Percentiles rank a stretch among this genome's conserved stretches.
phyloP scores from a whole-genome alignment of 2,797 vertebrate genomes.

The Denticeps clupeoides region DNA sequence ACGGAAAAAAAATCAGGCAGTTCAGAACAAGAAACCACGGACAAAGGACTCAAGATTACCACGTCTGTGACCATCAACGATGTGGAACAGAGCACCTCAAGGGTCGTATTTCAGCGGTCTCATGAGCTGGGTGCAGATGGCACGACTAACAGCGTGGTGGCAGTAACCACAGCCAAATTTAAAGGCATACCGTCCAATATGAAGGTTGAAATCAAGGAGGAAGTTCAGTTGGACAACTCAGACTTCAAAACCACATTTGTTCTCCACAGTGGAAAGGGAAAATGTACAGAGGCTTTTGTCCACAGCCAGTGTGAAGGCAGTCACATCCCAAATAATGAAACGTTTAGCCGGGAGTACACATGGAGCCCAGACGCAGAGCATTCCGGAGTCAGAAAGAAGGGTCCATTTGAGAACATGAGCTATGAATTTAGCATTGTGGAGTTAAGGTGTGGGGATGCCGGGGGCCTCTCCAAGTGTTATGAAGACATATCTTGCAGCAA shows the following conservation, averaged over 20 bases:
- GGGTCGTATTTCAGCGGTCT: constrained; percentile 45
- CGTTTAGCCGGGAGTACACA: constrained; percentile 1
- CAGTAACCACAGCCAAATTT: constrained; percentile 51
- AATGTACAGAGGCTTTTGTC: constrained; percentile 28
- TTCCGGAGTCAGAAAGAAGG: constrained; percentile 15
- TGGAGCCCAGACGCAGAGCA: constrained; percentile 13
- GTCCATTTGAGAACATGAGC: constrained; percentile 25
- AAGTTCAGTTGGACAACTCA: constrained; percentile 22
- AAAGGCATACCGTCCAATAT: constrained; percentile 45
- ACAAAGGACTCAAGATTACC: constrained; percentile 48
- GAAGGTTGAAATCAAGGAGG: constrained; percentile 62
- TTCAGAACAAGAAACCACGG: constrained; percentile 16
- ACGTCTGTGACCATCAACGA: constrained; percentile 55
- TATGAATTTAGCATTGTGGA: constrained; percentile 49
- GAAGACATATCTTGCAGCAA: constrained; percentile 43
- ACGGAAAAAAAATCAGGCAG: constrained; percentile 36
- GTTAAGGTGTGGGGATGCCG: constrained; percentile 31
- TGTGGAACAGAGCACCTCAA: constrained; percentile 37
- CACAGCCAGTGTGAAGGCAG: constrained; percentile 23
- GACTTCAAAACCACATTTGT: constrained; percentile 39
- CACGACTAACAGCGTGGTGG: constrained; percentile 20
- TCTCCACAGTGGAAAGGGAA: constrained; percentile 36
- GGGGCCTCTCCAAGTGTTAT: constrained; percentile 17
- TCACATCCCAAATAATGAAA: constrained; percentile 20
- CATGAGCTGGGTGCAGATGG: constrained; percentile 31